Evolutionary conservation across 1,140 invertebrate genomes (phyloP), one percentile per base, ranked within the genome.

Genomic region (Piezodorus guildinii): DNA sequence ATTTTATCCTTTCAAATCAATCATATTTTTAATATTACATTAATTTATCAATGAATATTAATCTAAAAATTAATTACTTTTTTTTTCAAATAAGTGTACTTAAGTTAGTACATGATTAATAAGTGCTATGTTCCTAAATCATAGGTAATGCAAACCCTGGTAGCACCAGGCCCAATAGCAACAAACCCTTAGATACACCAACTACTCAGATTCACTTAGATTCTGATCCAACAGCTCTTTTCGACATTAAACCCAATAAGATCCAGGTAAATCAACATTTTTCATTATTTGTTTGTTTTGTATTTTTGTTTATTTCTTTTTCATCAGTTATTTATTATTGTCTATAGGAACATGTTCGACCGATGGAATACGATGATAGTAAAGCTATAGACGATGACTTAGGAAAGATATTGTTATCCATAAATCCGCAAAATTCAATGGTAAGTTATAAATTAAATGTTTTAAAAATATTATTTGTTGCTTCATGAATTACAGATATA

Each of bases 391-490:
- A 96, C 70, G 90, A 94, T 70, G 91, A 96, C 71, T 74, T 96
- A 0, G 91, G 90, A 68, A 91, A 94, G 74, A 73, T 96, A 23
- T 76, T 95, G 19, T 90, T 94, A 72, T 85, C 94, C 68, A 95
- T 95, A 62, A 94, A 93, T 58, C 90, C 94, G 70, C 88, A 92
- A 68, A 91, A 91, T 70, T 87, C 85, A 19, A 87, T 90, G 83
- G 76, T 74, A 67, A 58, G 52, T 5, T 6, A 6, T 49, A 2
- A 21, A 12, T 10, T 39, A 12, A 39, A 39, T 3, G 9, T 30
- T 30, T n/a, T n/a, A n/a, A n/a, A n/a, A n/a, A n/a, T n/a, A n/a
- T n/a, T n/a, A n/a, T n/a, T n/a, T n/a, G n/a, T n/a, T n/a, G n/a
- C n/a, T n/a, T n/a, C n/a, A n/a, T n/a, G n/a, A n/a, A n/a, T n/a